Percentiles rank a stretch among this genome's conserved stretches.
phyloP scores from a whole-genome alignment of 1,140 invertebrate genomes.

The Subanguina moxae region DNA sequence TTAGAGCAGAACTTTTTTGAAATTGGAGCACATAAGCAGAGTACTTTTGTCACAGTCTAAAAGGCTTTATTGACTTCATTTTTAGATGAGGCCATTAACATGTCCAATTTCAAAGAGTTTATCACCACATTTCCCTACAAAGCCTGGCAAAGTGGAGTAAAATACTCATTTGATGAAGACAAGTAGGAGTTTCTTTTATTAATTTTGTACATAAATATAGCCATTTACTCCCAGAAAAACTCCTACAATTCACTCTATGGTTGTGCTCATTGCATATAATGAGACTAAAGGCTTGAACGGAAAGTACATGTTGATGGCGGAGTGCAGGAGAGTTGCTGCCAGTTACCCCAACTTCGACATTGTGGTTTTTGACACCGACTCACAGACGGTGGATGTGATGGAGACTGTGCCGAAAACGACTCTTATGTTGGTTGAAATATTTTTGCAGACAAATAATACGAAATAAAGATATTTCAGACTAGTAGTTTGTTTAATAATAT shows the following conservation, averaged over 20 bases:
- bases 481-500: neutral
- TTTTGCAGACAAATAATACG: neutral
- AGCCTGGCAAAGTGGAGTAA: slow-evolving; percentile 35
- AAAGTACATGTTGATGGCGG: slow-evolving; percentile 26
- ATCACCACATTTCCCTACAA: slow-evolving; percentile 44
- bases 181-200: too few species aligned
- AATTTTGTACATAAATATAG: too few species aligned
- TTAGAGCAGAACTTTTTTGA: slow-evolving; percentile 28
- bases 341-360: slow-evolving; percentile 28
- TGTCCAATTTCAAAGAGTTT: slow-evolving; percentile 39
- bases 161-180: slow-evolving; percentile 1
- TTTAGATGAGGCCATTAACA: slow-evolving; percentile 22
- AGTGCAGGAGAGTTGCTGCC: slow-evolving; percentile 34
- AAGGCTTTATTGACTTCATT: neutral
- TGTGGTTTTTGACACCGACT: slow-evolving; percentile 36
- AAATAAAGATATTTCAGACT: neutral
- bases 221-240: neutral
- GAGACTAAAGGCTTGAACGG: slow-evolving; percentile 35
- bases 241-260: slow-evolving; percentile 35
- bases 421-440: slow-evolving; percentile 25
- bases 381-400: slow-evolving; percentile 35
- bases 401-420: slow-evolving; percentile 18
- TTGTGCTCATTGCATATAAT: slow-evolving; percentile 35
- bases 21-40: slow-evolving; percentile 9
- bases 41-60: neutral